Base-by-base conservation (phyloP, 2,113 vertebrate species). In the Ophthalmolycus amberensis region DNA sequence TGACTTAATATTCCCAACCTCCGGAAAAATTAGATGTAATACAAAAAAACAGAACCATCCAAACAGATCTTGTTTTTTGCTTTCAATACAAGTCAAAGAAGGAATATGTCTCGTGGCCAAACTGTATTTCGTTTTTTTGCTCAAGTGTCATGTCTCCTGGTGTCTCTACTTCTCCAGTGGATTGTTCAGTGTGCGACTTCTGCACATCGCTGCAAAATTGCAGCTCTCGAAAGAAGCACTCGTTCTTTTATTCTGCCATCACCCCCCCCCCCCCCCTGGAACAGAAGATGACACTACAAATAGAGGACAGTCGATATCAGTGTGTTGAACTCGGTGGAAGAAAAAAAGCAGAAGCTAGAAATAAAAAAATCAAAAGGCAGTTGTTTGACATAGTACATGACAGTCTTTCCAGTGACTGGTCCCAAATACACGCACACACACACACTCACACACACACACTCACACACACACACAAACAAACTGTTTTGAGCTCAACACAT, bases 401-500 rank as follows among this genome's bases (percentile, higher is more conserved):
- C 54, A 42, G 64, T 54, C 2, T 54, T 74, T 34, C 29, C 52
- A 50, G 42, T 48, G 27, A 48, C 44, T 15, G 18, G 42, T 68
- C 12, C 10, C 63, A 67, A 38, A 58, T 14, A 64, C 62, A 64
- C 34, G 18, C 9, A n/a, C 0, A 32, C 14, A 32, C 1, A 64
- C 52, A 62, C 32, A 40, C 12, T 16, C 48, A 56, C 22, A 59
- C 11, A 58, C 52, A 54, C 58, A 60, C 15, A 58, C 11, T 18
- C 1, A 64, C 52, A 62, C 32, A 40, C 46, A 48, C 48, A 58
- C 22, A 60, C 12, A n/a, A 22, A 25, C 52, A 25, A 22, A n/a
- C 22, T 50, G 6, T 44, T 20, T 4, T 74, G 75, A 72, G 15
- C 6, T 50, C 44, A 80, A 80, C 60, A n/a, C n/a, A 59, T 16